phyloP scores from a whole-genome alignment of 2,797 vertebrate genomes.

The Pterois miles region DNA sequence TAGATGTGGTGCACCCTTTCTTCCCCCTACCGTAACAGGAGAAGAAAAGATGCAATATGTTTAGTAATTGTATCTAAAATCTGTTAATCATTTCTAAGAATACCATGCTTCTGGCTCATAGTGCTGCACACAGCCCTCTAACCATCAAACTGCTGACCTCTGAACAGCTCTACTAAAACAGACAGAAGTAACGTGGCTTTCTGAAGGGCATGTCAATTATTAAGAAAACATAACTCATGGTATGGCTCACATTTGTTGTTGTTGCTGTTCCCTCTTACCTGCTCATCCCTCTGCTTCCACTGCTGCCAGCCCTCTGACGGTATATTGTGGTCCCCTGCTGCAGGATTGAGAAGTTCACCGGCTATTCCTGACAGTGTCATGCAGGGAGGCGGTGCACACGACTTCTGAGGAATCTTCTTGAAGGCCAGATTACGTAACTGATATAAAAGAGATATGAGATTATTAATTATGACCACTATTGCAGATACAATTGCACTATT shows the following conservation, averaged over 20 bases:
- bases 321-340: slow-evolving; percentile 65
- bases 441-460: slow-evolving; percentile 31
- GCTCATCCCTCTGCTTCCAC: slow-evolving; percentile 94
- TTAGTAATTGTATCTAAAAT: background rate
- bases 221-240: background rate
- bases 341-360: slow-evolving; percentile 82
- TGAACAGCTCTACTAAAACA: background rate
- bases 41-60: background rate
- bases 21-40: background rate
- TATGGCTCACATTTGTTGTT: background rate
- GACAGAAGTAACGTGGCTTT: background rate
- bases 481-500: background rate
- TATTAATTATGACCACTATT: background rate
- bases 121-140: background rate
- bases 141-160: background rate
- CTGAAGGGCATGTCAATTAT: background rate
- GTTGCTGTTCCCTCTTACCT: slow-evolving; percentile 77
- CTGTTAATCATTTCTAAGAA: background rate
- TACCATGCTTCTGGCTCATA: background rate
- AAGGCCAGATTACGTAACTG: slow-evolving; percentile 95
- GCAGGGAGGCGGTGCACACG: slow-evolving; percentile 69
- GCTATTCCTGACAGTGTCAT: slow-evolving; percentile 82
- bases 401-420: slow-evolving; percentile 95
- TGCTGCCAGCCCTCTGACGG: slow-evolving; percentile 92
- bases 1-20: background rate